These are phyloP conservation scores for Atrina japonica DNA, from an alignment of 2,888 invertebrate genomes.

Conservation along the genomic window DNA sequence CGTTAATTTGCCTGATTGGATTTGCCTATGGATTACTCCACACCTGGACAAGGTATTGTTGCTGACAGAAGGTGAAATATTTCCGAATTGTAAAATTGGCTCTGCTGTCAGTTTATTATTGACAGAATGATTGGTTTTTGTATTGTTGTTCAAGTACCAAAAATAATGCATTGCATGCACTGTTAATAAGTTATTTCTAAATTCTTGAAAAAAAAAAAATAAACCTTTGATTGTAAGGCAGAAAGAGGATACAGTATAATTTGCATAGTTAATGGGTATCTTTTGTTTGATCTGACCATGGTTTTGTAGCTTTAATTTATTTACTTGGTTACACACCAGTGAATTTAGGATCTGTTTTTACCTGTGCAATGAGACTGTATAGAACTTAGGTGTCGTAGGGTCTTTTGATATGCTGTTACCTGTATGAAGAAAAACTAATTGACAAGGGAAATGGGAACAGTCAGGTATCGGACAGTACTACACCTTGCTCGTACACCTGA, in stretches of 20 bases:
- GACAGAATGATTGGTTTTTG: no score
- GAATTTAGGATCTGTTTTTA: constrained; percentile 19
- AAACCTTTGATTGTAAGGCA: constrained; percentile 4
- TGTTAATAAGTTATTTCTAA: constrained; percentile 8
- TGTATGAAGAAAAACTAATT: no score
- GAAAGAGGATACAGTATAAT: constrained; percentile 22
- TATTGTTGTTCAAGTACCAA: neutral
- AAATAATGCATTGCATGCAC: constrained; percentile 10
- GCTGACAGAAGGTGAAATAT: no score
- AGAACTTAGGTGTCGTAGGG: constrained; percentile 14
- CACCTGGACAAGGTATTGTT: no score
- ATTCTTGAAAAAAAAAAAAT: constrained; percentile 14
- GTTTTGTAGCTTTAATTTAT: constrained; percentile 13
- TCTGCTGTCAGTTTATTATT: no score
- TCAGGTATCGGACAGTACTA: no score
- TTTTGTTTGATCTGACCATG: constrained; percentile 23
- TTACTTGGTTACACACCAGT: constrained; percentile 12
- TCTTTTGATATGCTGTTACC: no score
- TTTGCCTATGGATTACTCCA: no score
- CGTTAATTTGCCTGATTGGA: no score
- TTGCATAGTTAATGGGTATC: constrained; percentile 14
- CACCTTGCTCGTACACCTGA: no score
- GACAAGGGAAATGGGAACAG: no score
- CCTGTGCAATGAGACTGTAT: constrained; percentile 14
- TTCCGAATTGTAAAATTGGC: no score